Evolutionary conservation across 2,888 invertebrate genomes (phyloP).

Genomic region (Halictus quadricinctus): DNA sequence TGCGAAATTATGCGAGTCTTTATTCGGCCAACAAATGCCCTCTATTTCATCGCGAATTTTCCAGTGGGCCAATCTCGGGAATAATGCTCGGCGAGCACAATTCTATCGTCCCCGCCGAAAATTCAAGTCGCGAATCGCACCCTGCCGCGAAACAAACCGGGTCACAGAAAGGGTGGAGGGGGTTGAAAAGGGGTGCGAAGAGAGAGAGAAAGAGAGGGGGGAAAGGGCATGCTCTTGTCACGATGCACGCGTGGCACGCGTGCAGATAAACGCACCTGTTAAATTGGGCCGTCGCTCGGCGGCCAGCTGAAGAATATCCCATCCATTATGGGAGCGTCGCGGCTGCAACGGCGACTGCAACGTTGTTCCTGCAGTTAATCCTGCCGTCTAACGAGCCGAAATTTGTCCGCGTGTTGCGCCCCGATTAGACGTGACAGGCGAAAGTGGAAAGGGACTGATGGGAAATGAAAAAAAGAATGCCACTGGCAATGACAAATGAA

Average conservation of each 20-base stretch:
- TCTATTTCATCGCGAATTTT: slow-evolving; percentile 12
- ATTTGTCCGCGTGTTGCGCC: slow-evolving; percentile 61
- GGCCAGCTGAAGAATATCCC: slow-evolving; percentile 64
- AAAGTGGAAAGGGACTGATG: neutral
- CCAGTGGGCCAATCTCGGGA: neutral
- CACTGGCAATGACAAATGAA: neutral
- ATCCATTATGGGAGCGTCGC: slow-evolving; percentile 68
- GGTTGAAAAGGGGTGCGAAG: neutral
- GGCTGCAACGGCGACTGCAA: slow-evolving; percentile 37
- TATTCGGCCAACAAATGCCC: slow-evolving; percentile 16
- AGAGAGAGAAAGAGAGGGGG: neutral
- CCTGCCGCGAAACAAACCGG: slow-evolving; percentile 2
- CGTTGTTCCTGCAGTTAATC: slow-evolving; percentile 59
- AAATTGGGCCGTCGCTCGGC: slow-evolving; percentile 49
- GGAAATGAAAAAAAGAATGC: neutral
- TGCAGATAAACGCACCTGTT: slow-evolving; percentile 58
- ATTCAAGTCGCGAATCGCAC: slow-evolving; percentile 2
- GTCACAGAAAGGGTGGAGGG: neutral
- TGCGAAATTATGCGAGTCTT: slow-evolving; percentile 20
- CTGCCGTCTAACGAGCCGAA: slow-evolving; percentile 69
- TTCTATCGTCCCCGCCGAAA: slow-evolving; percentile 24
- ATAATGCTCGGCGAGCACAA: slow-evolving; percentile 1
- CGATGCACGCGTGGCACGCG: slow-evolving; percentile 18
- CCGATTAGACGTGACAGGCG: slow-evolving; percentile 62
- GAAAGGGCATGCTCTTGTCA: neutral